These are phyloP conservation scores for Hirtodrosophila cameraria DNA, from an alignment of 2,888 invertebrate genomes.

Conservation along the genomic window DNA sequence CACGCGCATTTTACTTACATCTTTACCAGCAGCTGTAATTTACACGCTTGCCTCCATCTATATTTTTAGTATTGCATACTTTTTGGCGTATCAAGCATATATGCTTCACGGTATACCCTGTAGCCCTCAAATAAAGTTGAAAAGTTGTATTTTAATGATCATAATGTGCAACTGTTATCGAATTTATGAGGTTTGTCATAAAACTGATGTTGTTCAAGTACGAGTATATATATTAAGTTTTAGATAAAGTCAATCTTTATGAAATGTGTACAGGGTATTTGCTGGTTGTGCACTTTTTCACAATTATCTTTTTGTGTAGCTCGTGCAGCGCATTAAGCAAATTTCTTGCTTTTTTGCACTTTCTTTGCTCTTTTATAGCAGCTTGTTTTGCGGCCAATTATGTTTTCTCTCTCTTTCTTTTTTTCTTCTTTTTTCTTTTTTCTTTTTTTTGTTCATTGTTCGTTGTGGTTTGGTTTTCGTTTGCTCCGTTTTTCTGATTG, in stretches of 20 bases:
- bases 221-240: too few species aligned
- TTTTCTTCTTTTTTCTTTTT: constrained; percentile 17
- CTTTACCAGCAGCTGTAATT: constrained; percentile 33
- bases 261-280: constrained; percentile 20
- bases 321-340: constrained; percentile 52
- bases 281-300: background rate
- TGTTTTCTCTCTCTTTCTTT: constrained; percentile 33
- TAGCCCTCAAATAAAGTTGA: background rate
- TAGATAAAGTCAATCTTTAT: too few species aligned
- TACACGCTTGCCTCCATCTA: background rate
- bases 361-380: constrained; percentile 42
- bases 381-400: constrained; percentile 68
- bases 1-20: constrained; percentile 54
- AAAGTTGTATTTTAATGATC: too few species aligned
- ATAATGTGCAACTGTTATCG: too few species aligned
- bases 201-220: too few species aligned
- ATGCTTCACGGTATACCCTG: too few species aligned
- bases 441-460: constrained; percentile 1
- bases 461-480: constrained; percentile 8
- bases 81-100: background rate
- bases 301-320: constrained; percentile 11
- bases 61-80: background rate
- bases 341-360: constrained; percentile 50
- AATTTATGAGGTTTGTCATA: too few species aligned
- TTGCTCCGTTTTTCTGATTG: constrained; percentile 59